These are phyloP conservation scores for Ptychodera flava DNA, from an alignment of 35 echinoderm and acorn worm species.

Conservation along the genomic window DNA sequence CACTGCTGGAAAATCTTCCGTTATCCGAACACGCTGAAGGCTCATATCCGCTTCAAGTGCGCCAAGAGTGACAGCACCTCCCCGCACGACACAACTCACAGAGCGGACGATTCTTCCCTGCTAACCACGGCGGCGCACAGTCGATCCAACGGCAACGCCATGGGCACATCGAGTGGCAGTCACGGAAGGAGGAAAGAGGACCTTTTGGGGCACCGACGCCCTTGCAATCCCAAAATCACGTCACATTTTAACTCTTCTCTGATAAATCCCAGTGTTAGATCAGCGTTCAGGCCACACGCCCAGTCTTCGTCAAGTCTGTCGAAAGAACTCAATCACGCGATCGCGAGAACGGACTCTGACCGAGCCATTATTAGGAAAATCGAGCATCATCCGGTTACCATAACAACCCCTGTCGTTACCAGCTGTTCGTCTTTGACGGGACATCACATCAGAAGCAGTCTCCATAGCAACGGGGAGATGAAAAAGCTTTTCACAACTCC, in stretches of 20 bases:
- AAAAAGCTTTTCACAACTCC: neutral
- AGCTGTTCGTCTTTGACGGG: neutral
- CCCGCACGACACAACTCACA: neutral
- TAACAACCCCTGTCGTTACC: neutral
- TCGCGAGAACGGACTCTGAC: neutral
- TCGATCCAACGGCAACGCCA: neutral
- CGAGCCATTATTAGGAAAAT: neutral
- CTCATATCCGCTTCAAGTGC: slow-evolving; percentile 57
- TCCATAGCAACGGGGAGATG: neutral
- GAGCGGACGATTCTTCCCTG: neutral
- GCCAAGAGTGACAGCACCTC: neutral
- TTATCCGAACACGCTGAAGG: slow-evolving; percentile 70
- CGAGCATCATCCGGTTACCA: neutral
- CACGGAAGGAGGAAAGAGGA: neutral
- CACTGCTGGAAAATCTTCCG: slow-evolving; percentile 49
- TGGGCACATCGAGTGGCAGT: neutral
- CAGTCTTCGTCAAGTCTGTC: neutral
- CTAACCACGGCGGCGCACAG: neutral
- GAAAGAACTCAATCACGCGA: neutral
- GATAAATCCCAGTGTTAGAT: neutral
- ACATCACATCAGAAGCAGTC: neutral
- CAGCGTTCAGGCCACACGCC: neutral
- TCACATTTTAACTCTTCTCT: neutral
- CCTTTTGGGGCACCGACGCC: neutral
- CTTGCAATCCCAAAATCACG: neutral